These are phyloP conservation scores for Donacobius atricapilla DNA, from an alignment of 2,113 vertebrate genomes.

Conservation along the genomic window DNA sequence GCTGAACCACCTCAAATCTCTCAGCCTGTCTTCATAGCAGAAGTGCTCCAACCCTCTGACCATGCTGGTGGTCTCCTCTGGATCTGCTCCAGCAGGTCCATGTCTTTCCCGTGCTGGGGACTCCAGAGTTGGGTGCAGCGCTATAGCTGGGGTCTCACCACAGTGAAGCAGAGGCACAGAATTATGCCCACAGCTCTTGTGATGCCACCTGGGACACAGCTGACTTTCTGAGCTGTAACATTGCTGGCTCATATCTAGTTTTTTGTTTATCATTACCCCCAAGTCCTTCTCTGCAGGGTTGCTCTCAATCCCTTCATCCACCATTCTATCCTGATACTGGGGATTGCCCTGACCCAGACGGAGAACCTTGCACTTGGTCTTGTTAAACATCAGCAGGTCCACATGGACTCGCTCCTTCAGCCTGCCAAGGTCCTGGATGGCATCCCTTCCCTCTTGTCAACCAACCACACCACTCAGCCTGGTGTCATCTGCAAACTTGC, in stretches of 20 bases:
- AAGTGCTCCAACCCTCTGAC: background rate
- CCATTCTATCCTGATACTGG: background rate
- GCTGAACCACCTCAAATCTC: background rate
- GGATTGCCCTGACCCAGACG: background rate
- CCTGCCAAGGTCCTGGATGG: background rate
- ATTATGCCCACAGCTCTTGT: rapidly evolving
- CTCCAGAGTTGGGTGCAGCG: rapidly evolving
- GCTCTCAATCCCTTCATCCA: background rate
- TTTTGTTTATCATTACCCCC: background rate
- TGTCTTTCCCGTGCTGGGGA: background rate
- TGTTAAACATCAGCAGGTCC: background rate
- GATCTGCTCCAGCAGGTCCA: rapidly evolving
- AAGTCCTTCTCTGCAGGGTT: background rate
- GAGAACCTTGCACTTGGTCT: background rate
- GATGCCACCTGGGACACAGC: background rate
- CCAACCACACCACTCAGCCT: background rate
- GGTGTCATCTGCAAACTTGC: background rate
- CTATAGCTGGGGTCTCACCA: background rate
- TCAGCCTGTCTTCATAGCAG: background rate
- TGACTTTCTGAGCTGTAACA: background rate
- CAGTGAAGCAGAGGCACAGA: background rate
- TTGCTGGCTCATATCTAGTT: background rate
- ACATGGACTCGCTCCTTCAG: background rate
- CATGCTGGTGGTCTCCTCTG: background rate
- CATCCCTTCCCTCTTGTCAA: background rate